Conservation (phyloP, 1,140 invertebrate species). For the Lordiphosa mommai region DNA sequence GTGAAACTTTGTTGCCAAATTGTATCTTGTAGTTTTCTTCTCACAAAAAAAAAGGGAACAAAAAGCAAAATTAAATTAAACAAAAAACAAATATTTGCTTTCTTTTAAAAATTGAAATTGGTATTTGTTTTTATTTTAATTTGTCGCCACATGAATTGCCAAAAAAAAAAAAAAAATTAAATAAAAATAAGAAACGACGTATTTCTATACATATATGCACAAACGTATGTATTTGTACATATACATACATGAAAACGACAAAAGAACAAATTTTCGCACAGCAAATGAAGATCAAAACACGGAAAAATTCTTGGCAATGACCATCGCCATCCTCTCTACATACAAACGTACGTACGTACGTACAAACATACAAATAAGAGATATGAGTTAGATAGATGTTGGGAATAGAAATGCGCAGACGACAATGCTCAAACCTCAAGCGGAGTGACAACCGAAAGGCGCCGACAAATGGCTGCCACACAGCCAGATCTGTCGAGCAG, state of each 20-base stretch:
- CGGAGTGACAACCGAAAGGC: slow-evolving; percentile 52
- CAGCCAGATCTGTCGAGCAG: slow-evolving; percentile 14
- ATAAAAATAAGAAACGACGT: slow-evolving; percentile 4
- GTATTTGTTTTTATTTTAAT: slow-evolving; percentile 59
- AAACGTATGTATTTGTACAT: neutral
- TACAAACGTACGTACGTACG: slow-evolving; percentile 20
- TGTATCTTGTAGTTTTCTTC: too few species aligned
- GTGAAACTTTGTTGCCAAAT: too few species aligned
- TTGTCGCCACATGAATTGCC: slow-evolving; percentile 72
- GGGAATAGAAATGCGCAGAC: neutral
- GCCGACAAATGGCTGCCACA: slow-evolving; percentile 42
- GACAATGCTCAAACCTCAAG: slow-evolving; percentile 33
- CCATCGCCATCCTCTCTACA: slow-evolving; percentile 63
- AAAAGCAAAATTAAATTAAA: slow-evolving; percentile 13
- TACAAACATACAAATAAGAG: slow-evolving; percentile 1
- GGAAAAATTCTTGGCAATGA: slow-evolving; percentile 78
- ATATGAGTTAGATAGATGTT: slow-evolving; percentile 1
- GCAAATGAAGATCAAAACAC: slow-evolving; percentile 67
- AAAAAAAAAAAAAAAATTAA: slow-evolving; percentile 31
- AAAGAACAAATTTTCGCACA: slow-evolving; percentile 59
- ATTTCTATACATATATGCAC: slow-evolving; percentile 14
- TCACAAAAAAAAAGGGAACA: neutral
- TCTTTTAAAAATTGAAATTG: slow-evolving; percentile 5
- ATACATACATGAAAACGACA: slow-evolving; percentile 16
- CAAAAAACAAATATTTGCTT: neutral